Evolutionary conservation across 2,888 invertebrate genomes (phyloP).

Genomic region (Drosophila greeni): DNA sequence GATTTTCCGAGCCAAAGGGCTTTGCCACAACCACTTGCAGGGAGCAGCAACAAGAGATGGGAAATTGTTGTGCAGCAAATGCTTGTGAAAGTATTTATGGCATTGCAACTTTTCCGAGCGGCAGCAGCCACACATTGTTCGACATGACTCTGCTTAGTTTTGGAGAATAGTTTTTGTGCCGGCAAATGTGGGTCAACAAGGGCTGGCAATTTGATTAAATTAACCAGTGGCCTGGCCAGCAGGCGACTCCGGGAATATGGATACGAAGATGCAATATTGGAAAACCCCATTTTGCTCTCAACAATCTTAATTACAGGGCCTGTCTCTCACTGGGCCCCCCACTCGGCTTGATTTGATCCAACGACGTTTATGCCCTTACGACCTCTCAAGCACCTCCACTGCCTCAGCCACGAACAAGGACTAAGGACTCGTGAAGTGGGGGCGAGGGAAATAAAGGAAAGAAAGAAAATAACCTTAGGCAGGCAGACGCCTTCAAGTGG

Average conservation of each 20-base stretch:
- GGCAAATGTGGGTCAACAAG: constrained; percentile 21
- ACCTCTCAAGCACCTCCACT: constrained; percentile 35
- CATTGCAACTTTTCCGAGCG: constrained; percentile 35
- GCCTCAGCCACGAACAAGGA: constrained; percentile 46
- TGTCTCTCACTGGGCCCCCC: constrained; percentile 1
- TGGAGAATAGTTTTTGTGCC: constrained; percentile 28
- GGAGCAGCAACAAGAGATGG: constrained; percentile 15
- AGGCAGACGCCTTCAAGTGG: constrained; percentile 72
- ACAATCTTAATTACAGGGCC: constrained; percentile 4
- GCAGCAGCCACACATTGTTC: constrained; percentile 32
- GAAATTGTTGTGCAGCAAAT: constrained; percentile 30
- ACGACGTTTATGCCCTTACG: constrained; percentile 23
- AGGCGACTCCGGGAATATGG: not conserved
- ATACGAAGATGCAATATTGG: not conserved
- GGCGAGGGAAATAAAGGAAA: constrained; percentile 30
- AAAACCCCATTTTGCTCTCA: not conserved
- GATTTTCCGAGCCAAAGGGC: constrained; percentile 38
- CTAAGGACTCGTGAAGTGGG: constrained; percentile 37
- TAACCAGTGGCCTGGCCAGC: constrained; percentile 10
- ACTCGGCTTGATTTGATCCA: constrained; percentile 5
- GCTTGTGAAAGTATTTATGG: constrained; percentile 41
- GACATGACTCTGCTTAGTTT: constrained; percentile 34
- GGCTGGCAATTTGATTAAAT: constrained; percentile 27
- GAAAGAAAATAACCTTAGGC: constrained; percentile 55
- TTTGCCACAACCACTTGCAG: constrained; percentile 26